A percentile compares a stretch with the other conserved stretches of the same genome.
Conservation (phyloP, 2,888 invertebrate species). For the Poecilobothrus nobilitatus region DNA sequence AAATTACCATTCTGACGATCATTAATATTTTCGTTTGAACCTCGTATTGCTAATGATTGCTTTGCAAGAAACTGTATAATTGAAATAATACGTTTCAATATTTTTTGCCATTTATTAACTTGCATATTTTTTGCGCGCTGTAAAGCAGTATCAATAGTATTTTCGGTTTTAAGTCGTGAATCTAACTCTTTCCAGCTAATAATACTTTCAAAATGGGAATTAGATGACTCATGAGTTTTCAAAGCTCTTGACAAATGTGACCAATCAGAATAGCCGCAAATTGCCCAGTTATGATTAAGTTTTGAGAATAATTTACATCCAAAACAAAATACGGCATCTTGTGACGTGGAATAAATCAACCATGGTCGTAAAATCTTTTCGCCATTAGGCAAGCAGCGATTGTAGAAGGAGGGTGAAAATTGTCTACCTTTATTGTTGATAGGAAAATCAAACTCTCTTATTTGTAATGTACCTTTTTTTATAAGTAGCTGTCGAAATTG, state of each 20-base stretch:
- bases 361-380: slow-evolving; percentile 4
- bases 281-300: background rate
- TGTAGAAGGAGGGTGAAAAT: slow-evolving; percentile 9
- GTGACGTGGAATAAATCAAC: slow-evolving; percentile 7
- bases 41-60: no score
- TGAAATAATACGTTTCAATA: no score
- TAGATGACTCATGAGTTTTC: background rate
- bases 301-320: slow-evolving; percentile 9
- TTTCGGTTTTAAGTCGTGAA: no score
- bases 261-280: slow-evolving; percentile 5
- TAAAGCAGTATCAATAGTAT: no score
- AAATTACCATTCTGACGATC: no score
- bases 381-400: slow-evolving; percentile 11
- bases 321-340: slow-evolving; percentile 9
- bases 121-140: no score
- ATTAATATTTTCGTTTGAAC: no score
- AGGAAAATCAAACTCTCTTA: slow-evolving; percentile 10
- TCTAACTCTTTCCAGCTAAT: no score
- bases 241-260: slow-evolving; percentile 1
- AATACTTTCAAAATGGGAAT: background rate
- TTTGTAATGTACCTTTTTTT: slow-evolving; percentile 11
- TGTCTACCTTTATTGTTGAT: slow-evolving; percentile 11
- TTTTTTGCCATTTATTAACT: no score
- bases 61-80: no score
- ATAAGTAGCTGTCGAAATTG: slow-evolving; percentile 10